These are phyloP conservation scores for Zaprionus capensis DNA, from an alignment of 1,140 invertebrate species.

Conservation along the genomic window DNA sequence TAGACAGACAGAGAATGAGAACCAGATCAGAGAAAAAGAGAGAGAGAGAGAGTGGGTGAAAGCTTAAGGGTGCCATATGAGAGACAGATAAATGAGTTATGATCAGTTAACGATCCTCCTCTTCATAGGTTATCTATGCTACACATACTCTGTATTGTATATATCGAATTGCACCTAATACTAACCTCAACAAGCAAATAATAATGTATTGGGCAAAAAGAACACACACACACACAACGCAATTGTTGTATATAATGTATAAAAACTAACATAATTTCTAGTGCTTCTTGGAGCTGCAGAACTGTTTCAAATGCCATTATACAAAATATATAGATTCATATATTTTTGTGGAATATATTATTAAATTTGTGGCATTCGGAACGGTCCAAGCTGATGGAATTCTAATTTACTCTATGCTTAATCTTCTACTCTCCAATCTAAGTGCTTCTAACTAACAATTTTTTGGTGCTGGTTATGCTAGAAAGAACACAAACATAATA, in stretches of 20 bases:
- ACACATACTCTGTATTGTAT: constrained; percentile 21
- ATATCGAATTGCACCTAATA: constrained; percentile 41
- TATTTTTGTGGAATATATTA: constrained; percentile 17
- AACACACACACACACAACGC: not conserved
- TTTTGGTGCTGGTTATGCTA: constrained; percentile 69
- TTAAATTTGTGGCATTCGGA: constrained; percentile 10
- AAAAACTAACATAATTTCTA: constrained; percentile 16
- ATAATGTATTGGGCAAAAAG: not conserved
- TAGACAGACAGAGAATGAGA: constrained; percentile 1
- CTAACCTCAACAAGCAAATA: constrained; percentile 15
- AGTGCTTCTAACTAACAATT: constrained; percentile 71
- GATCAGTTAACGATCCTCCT: constrained; percentile 14
- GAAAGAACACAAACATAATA: constrained; percentile 26
- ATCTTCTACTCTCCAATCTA: constrained; percentile 59
- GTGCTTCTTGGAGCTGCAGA: not conserved
- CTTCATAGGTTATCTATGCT: constrained; percentile 35
- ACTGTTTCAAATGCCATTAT: constrained; percentile 6
- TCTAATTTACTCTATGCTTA: constrained; percentile 24
- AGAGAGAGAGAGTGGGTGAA: constrained; percentile 17
- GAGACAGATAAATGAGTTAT: constrained; percentile 25
- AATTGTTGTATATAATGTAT: constrained; percentile 29
- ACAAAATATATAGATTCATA: not conserved
- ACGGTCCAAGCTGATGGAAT: constrained; percentile 1
- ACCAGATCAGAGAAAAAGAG: not conserved
- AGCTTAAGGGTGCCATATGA: constrained; percentile 62